phyloP scores from a whole-genome alignment of 2,113 vertebrate genomes.

The Garra rufa region DNA sequence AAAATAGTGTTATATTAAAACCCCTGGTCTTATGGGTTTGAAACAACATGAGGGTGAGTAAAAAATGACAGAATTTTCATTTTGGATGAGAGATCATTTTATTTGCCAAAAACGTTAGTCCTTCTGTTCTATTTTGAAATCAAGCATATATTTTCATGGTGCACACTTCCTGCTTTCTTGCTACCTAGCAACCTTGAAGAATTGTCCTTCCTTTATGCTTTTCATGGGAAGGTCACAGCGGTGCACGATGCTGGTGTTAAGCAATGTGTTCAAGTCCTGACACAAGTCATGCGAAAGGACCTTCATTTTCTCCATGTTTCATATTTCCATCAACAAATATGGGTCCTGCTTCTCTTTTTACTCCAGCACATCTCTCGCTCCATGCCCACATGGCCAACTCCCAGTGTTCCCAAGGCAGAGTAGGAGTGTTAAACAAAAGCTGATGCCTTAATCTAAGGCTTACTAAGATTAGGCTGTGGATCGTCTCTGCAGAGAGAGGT shows the following conservation, averaged over 20 bases:
- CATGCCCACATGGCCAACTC: constrained; percentile 25
- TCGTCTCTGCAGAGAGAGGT: constrained; percentile 33
- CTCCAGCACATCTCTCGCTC: neutral
- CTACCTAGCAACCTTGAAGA: constrained; percentile 16
- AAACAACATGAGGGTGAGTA: too few species aligned
- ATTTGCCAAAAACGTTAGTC: neutral
- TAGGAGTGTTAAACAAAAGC: constrained; percentile 44
- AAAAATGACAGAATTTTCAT: too few species aligned
- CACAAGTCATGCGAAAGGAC: neutral
- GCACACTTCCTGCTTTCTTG: neutral
- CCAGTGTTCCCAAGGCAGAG: constrained; percentile 4
- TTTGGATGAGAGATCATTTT: neutral
- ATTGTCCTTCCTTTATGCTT: neutral
- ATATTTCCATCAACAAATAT: neutral
- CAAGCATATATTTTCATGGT: neutral
- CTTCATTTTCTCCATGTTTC: neutral
- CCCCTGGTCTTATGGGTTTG: too few species aligned
- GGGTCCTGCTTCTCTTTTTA: neutral
- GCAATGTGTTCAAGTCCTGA: neutral
- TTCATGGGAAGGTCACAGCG: constrained; percentile 3
- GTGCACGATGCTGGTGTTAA: neutral
- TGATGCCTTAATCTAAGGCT: constrained; percentile 30
- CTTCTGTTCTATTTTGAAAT: neutral
- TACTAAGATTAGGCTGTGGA: constrained; percentile 37
- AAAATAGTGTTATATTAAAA: too few species aligned